Percentiles rank a stretch among this genome's conserved stretches.
Evolutionary conservation across 2,113 vertebrate species (phyloP).

Genomic region (Ceyx cyanopectus): DNA sequence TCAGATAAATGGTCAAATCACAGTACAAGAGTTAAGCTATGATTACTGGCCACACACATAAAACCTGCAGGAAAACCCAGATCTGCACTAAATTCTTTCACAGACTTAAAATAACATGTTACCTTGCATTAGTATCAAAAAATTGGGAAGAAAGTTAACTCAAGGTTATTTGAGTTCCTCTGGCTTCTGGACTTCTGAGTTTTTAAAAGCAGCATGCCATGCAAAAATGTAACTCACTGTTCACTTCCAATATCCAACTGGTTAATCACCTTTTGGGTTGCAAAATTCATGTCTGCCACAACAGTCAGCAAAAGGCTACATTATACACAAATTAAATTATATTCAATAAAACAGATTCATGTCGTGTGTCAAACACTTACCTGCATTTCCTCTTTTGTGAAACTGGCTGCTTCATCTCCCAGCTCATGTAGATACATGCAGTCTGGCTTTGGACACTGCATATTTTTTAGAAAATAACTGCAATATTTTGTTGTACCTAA

Average conservation of each 20-base stretch:
- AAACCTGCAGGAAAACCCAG: too few relatives aligned
- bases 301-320: neutral
- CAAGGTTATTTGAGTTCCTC: neutral
- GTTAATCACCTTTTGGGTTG: neutral
- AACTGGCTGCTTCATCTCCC: slow-evolving; percentile 99
- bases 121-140: neutral
- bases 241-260: neutral
- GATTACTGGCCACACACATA: too few relatives aligned
- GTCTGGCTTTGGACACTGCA: slow-evolving; percentile 99
- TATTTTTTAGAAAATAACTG: slow-evolving; percentile 99
- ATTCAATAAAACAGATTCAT: neutral
- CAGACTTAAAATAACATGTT: neutral
- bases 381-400: slow-evolving; percentile 99
- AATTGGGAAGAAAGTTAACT: neutral
- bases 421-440: slow-evolving; percentile 99
- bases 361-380: slow-evolving; percentile 69
- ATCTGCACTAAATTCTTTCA: neutral
- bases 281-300: neutral
- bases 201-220: neutral
- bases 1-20: too few relatives aligned
- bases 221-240: neutral
- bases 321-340: neutral
- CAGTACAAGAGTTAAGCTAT: too few relatives aligned
- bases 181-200: neutral
- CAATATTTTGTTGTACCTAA: slow-evolving; percentile 99